Evolutionary conservation across 2,888 invertebrate species (phyloP).

Genomic region (Pseudococcus jackbeardsleyi): DNA sequence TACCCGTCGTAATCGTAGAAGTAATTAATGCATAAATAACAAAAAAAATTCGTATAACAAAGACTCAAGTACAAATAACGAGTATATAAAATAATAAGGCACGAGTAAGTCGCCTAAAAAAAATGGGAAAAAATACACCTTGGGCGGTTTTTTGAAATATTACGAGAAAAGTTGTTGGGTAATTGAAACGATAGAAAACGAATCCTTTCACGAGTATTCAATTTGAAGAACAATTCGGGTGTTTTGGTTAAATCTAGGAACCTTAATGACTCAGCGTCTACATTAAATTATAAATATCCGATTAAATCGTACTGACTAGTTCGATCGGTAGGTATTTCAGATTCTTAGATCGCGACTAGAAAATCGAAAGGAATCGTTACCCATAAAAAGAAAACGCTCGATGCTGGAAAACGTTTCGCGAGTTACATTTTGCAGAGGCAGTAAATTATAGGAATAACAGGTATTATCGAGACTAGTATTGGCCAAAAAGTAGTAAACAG

Average conservation of each 20-base stretch:
- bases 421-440: slow-evolving; percentile 57
- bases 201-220: not conserved
- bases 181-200: not conserved
- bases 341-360: not conserved
- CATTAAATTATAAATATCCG: not conserved
- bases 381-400: not conserved
- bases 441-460: slow-evolving; percentile 57
- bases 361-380: slow-evolving; percentile 22
- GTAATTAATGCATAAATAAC: not conserved
- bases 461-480: slow-evolving; percentile 48
- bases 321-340: not conserved
- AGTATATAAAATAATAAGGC: slow-evolving; percentile 52
- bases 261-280: too few species aligned
- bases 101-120: slow-evolving; percentile 2
- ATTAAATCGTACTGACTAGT: not conserved
- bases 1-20: not conserved
- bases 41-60: slow-evolving; percentile 21
- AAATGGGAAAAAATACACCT: slow-evolving; percentile 11
- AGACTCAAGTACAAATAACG: slow-evolving; percentile 22
- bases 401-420: not conserved
- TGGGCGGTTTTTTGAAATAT: not conserved
- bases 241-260: not conserved
- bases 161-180: not conserved
- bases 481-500: slow-evolving; percentile 57
- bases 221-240: not conserved